Base-by-base conservation (phyloP, 2,888 invertebrate species). In the Euzophera pinguis region DNA sequence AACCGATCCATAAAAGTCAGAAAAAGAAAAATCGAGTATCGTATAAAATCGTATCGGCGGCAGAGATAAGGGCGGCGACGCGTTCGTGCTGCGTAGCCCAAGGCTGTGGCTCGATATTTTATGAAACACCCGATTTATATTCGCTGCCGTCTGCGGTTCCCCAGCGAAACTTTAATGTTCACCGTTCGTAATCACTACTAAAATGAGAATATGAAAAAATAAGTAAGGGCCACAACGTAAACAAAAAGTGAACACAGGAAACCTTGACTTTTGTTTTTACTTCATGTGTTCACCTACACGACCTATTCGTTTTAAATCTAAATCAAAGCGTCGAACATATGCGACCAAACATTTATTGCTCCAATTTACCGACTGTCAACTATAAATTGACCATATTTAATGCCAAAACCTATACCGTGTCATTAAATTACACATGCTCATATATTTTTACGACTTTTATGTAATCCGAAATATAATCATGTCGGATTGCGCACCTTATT, bases 51-150 rank as follows among this genome's bases (percentile, higher is more conserved):
- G 85, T 79, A 86, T 82, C 83, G 78, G 75, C 72, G 78, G 75
- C 72, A 71, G 61, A 83, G 88, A 87, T 86, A 86, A 86, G 84
- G 81, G 80, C 78, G 78, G 82, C 78, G 81, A 77, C 79, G 80
- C 75, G 71, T 72, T 69, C 75, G 71, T 64, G 78, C 74, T 67
- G 75, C 76, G 78, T 89, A 81, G 89, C 89, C 88, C 77, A 81
- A 81, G 89, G 89, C 86, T 73, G 77, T 68, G 70, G 67, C 76
- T 73, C 87, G 80, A 86, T 89, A 85, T 87, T 89, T 87, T 84
- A 87, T 81, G 86, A 86, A 87, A 85, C 77, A 78, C 71, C 78
- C 88, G 82, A 87, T 90, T 87, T 87, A 84, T 87, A 87, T 87
- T 84, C 87, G 76, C 75, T 75, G 76, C 76, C 71, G 78, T 67